Base-by-base conservation (phyloP, 2,888 invertebrate species). In the Minunthozetes semirufus region DNA sequence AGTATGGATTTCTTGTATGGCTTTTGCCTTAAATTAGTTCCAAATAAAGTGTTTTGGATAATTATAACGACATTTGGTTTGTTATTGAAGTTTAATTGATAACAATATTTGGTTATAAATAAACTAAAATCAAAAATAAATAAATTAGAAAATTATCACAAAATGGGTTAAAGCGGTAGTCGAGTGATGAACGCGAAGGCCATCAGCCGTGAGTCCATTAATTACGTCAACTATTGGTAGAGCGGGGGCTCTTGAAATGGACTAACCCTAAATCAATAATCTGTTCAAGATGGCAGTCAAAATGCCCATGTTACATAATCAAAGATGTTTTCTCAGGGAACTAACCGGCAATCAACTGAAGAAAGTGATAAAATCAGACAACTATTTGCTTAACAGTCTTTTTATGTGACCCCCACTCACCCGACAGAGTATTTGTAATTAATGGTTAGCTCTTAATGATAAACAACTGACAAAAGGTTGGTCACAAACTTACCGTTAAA, bases 121-220 rank as follows among this genome's bases (percentile, higher is more conserved):
- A 50, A 42, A 42, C 42, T 42, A 13, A 42, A 42, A 42, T 42
- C 5, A 1, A 42, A 42, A 19, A 59, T 59, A 59, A 59, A 59
- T 59, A 25, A 59, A 8, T 59, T 13, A 27, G 17, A 59, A 27
- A 63, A 17, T 42, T 29, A 56, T 22, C 63, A 33, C 63, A 63
- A 63, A 63, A 63, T 63, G 63, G 63, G 63, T 63, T 63, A 63
- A 63, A 33, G 63, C 19, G 38, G 63, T 63, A 13, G 25, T 33
- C 22, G 27, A 19, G 33, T 11, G 29, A 61, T 61, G 63, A 63
- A 63, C 63, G 29, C 63, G 63, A 63, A 63, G 63, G 63, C 63
- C 63, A 63, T 42, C 42, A 42, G 42, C 42, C 42, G 42, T 42
- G 42, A 42, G 42, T 1, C 13, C 42, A 42, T 42, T 13, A 42